Conservation (phyloP, 2,888 invertebrate species). For the Synanthedon vespiformis region DNA sequence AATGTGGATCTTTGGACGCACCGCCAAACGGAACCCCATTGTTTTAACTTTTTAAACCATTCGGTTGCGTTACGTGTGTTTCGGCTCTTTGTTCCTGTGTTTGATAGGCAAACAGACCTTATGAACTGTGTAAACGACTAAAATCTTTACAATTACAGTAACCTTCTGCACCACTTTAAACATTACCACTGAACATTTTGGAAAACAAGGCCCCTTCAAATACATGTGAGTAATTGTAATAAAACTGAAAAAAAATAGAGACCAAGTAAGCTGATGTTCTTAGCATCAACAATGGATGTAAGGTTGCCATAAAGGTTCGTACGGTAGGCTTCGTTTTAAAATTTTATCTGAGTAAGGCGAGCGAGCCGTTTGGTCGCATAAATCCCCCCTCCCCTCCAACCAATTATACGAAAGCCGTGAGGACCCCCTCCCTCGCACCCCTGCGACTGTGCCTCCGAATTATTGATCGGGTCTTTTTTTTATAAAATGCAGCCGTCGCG, state of each 20-base stretch:
- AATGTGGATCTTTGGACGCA: constrained; percentile 42
- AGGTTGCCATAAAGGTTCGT: constrained; percentile 8
- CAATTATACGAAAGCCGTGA: constrained; percentile 45
- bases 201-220: too few relatives aligned
- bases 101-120: not conserved
- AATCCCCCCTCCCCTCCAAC: constrained; percentile 32
- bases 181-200: too few relatives aligned
- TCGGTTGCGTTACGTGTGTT: constrained; percentile 24
- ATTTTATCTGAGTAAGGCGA: constrained; percentile 23
- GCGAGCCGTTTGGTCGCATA: constrained; percentile 33
- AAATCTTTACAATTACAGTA: too few relatives aligned
- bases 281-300: not conserved
- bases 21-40: constrained; percentile 34
- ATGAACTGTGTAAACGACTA: too few relatives aligned
- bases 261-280: too few relatives aligned
- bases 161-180: too few relatives aligned
- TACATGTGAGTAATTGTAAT: too few relatives aligned
- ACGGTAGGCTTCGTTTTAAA: constrained; percentile 16
- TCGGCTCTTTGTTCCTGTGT: not conserved
- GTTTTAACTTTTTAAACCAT: constrained; percentile 30
- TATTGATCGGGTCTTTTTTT: constrained; percentile 59
- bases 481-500: constrained; percentile 34
- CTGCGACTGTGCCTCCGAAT: constrained; percentile 29
- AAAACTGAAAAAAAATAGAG: too few relatives aligned
- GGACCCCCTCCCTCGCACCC: constrained; percentile 22